Base-by-base conservation (phyloP, 2,797 vertebrate species). In the Lithobates pipiens region DNA sequence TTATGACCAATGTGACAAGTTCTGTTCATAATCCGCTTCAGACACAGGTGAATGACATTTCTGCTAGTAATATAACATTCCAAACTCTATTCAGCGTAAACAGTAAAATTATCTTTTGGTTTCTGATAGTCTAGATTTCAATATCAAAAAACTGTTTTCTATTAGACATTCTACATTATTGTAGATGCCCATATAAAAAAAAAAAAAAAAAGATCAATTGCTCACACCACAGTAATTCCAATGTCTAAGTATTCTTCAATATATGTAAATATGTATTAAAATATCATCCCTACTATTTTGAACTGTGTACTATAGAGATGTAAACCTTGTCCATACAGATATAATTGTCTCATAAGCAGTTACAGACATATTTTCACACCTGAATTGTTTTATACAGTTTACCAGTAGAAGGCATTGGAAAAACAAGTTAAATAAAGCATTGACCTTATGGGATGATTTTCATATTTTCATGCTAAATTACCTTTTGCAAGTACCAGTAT, bases 21-120 rank as follows among this genome's bases (percentile, higher is more conserved):
- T 92, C 92, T 86, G 90, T 90, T 93, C 95, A 93, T 94, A 92
- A 89, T 89, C 90, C 91, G 93, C 95, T 94, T 95, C 91, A 44
- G 71, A 73, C n/a, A 44, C 15, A 42, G 7, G 1, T 73, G 3
- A 11, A 71, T 36, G 5, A 39, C 11, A 25, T 67, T 71, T 71
- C 21, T 73, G 10, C n/a, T 34, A 73, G 71, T 44, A 25, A 46
- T 46, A 42, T 23, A 15, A 42, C 18, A 39, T 23, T 73, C 25
- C 39, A 25, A 25, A 71, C 10, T 73, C 0, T 74, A 46, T 46
- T 50, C n/a, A 46, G 23, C 34, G 27, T 46, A 74, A 25, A 74
- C 13, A 25, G 13, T 11, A 71, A 39, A 72, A 11, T 2, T 16
- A 5, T 46, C 10, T 15, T 74, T 15, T n/a, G 11, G 11, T 8